These are phyloP conservation scores for Salminus brasiliensis DNA, from an alignment of 2,113 vertebrate genomes.

Conservation along the genomic window DNA sequence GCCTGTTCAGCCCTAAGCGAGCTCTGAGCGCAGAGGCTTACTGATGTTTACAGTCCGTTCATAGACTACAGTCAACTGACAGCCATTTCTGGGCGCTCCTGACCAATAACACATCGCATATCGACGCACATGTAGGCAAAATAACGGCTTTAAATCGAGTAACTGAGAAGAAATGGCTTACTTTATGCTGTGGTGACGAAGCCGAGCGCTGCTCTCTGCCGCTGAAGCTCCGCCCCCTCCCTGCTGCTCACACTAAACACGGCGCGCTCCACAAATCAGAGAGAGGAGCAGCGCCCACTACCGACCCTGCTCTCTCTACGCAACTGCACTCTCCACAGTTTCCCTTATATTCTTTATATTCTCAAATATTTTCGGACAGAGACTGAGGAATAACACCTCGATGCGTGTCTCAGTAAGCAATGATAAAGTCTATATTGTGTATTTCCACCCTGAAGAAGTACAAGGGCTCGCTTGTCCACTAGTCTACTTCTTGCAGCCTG, in stretches of 20 bases:
- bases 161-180: neutral
- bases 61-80: neutral
- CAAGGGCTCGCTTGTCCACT: neutral
- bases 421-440: neutral
- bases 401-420: neutral
- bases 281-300: neutral
- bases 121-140: neutral
- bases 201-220: neutral
- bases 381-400: neutral
- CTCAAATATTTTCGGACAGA: neutral
- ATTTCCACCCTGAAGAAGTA: neutral
- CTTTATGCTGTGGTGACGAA: neutral
- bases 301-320: neutral
- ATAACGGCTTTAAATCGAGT: too few species aligned
- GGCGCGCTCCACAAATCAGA: neutral
- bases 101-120: neutral
- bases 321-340: too few species aligned
- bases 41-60: neutral
- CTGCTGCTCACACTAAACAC: slow-evolving; percentile 2
- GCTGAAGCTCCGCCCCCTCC: neutral
- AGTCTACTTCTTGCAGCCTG: neutral
- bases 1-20: neutral
- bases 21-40: neutral
- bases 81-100: neutral
- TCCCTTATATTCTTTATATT: neutral